A percentile compares a stretch with the other conserved stretches of the same genome.
These are phyloP conservation scores for Orycteropus afer DNA, from an alignment of 2,113 vertebrate genomes.

Conservation along the genomic window DNA sequence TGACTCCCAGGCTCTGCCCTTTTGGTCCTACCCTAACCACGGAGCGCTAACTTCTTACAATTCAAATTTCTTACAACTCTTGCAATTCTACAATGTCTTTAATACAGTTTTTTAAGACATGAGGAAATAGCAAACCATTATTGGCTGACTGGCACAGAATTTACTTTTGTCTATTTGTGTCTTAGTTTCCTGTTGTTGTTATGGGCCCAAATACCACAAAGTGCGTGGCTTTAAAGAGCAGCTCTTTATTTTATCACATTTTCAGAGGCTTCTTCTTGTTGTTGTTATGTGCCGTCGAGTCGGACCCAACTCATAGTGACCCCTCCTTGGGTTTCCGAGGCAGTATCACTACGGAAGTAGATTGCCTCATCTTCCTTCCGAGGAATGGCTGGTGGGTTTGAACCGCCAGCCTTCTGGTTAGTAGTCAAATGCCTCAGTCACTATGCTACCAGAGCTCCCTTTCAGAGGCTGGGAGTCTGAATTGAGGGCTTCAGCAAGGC, in stretches of 20 bases:
- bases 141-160: neutral
- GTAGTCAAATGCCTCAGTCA: no score
- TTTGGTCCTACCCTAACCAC: neutral
- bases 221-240: neutral
- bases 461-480: neutral
- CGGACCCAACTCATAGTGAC: no score
- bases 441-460: no score
- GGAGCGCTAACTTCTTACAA: neutral
- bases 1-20: neutral
- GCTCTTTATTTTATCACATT: neutral
- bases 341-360: no score
- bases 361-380: no score
- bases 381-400: no score
- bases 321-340: no score
- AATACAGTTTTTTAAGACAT: conserved; percentile 48
- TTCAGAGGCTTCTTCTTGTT: no score
- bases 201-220: neutral
- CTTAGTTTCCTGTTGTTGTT: neutral
- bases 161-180: neutral
- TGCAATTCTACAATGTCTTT: conserved; percentile 41
- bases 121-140: neutral
- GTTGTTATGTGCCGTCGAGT: no score
- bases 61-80: neutral
- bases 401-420: no score
- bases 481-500: neutral